Evolutionary conservation across 2,113 vertebrate species (phyloP), one percentile per base, ranked within the genome.

Genomic region (Tupaia chinensis): DNA sequence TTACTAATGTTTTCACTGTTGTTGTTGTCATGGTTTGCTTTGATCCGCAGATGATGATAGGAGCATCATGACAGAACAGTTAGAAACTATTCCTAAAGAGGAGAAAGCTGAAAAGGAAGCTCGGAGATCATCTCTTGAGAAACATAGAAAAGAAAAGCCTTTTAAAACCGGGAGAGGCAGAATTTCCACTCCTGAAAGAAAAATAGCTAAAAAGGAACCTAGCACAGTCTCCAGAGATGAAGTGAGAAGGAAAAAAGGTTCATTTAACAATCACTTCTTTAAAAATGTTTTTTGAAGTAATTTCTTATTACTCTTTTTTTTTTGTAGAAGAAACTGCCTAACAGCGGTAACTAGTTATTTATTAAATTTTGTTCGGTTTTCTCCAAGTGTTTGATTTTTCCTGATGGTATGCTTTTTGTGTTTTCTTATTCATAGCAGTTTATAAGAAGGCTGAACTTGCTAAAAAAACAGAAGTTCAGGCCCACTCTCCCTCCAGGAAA

Each of bases 201-300:
- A 99, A 99, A 98, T 99, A 97, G 97, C 98, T 97, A 99, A 99
- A 98, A 99, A 99, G 98, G 99, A 99, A 95, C 99, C 99, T 87
- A 98, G 99, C 98, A 99, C 98, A 97, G 98, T 99, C 98, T 99
- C 99, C 98, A 99, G 99, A 98, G 99, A 99, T 98, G 99, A 99
- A 96, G 98, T 99, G 98, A 99, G 99, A 99, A 99, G 99, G 99
- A 99, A 99, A 99, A 99, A 99, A 99, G 99, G 99, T 99, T 99
- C 98, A 98, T 98, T 97, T 99, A 98, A 98, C 97, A 97, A 98
- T 99, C 98, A 97, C 98, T 99, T 98, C 97, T 98, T 96, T 97
- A 58, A 58, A 91, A 97, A 0, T 97, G 95, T 95, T 80, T 97
- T 97, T 95, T 97, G 66, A 90, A 65, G 34, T 98, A 95, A 96